A percentile compares a stretch with the other conserved stretches of the same genome.
These are phyloP conservation scores for Thunnus maccoyii DNA, from an alignment of 2,113 vertebrate genomes.

Conservation along the genomic window DNA sequence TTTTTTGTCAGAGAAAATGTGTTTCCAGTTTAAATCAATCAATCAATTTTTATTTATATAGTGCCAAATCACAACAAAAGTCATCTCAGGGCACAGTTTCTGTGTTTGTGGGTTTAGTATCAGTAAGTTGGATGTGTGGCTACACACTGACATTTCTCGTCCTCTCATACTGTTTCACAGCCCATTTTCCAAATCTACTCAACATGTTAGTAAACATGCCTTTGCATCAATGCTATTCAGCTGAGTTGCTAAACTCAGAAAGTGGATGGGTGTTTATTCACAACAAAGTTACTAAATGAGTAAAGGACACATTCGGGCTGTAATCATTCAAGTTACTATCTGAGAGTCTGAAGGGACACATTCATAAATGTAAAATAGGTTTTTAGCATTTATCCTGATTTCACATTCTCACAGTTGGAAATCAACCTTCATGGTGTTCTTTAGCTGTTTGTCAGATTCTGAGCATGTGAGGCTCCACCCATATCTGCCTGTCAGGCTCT, in stretches of 20 bases:
- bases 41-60: too few species aligned
- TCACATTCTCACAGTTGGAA: constrained; percentile 1
- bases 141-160: not conserved
- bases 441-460: not conserved
- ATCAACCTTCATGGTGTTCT: not conserved
- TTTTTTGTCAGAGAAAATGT: constrained; percentile 4
- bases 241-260: not conserved
- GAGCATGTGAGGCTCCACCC: constrained; percentile 8
- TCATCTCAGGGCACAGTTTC: not conserved
- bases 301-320: not conserved
- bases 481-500: constrained; percentile 1
- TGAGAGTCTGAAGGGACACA: not conserved
- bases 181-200: not conserved
- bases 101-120: constrained; percentile 22
- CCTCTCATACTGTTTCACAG: not conserved
- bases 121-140: not conserved
- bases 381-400: constrained; percentile 11
- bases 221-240: not conserved
- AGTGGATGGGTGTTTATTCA: not conserved
- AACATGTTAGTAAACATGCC: not conserved
- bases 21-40: not conserved
- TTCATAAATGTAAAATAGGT: not conserved
- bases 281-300: not conserved
- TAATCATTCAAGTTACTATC: not conserved
- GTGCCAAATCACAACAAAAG: too few species aligned